Evolutionary conservation across 2,888 invertebrate genomes (phyloP).

Genomic region (Drosophila sordidapex): DNA sequence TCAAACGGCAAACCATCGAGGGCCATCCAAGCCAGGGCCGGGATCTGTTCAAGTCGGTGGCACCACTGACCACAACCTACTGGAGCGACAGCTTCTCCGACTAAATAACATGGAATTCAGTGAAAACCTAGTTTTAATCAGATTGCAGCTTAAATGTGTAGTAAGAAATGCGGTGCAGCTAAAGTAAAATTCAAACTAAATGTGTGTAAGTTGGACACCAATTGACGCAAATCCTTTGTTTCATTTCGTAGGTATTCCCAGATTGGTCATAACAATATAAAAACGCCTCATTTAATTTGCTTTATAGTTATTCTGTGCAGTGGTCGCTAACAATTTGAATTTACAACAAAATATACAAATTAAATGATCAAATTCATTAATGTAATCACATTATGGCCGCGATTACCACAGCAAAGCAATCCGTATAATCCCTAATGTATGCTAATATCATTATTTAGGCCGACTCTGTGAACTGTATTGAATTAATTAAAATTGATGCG

Average conservation of each 20-base stretch:
- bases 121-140: not conserved
- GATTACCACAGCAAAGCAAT: not conserved
- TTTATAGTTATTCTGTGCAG: too few relatives aligned
- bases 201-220: not conserved
- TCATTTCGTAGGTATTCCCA: not conserved
- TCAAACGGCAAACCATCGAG: constrained; percentile 45
- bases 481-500: not conserved
- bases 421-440: not conserved
- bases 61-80: constrained; percentile 85
- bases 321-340: too few relatives aligned
- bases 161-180: constrained; percentile 27
- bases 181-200: constrained; percentile 18
- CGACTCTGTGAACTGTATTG: not conserved
- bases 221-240: not conserved
- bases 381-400: not conserved
- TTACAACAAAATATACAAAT: not conserved
- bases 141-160: not conserved
- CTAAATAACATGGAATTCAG: constrained; percentile 56
- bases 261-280: not conserved
- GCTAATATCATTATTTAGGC: not conserved
- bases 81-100: constrained; percentile 86
- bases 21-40: constrained; percentile 77
- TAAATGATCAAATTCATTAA: not conserved
- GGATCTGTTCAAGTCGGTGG: constrained; percentile 85
- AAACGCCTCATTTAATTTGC: not conserved